Percentiles rank a stretch among this genome's conserved stretches.
Conservation (phyloP, 2,888 invertebrate species). For the Eupsilia transversa region DNA sequence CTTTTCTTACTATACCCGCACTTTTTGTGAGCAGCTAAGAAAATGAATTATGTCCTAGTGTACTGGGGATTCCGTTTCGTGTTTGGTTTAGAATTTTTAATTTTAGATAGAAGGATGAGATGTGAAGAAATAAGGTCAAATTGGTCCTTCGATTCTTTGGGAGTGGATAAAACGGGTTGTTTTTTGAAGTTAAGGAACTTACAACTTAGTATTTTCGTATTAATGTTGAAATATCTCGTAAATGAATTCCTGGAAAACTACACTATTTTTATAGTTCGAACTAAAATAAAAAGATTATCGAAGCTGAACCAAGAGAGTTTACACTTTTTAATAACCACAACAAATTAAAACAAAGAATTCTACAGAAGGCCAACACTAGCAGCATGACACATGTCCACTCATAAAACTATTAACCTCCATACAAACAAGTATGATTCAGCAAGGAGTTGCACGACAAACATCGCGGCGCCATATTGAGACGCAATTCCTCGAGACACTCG, state of each 20-base stretch:
- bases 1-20: slow-evolving; percentile 61
- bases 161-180: not conserved
- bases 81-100: too few species aligned
- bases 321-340: not conserved
- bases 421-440: slow-evolving; percentile 14
- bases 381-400: not conserved
- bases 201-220: not conserved
- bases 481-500: slow-evolving; percentile 48
- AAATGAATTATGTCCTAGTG: slow-evolving; percentile 55
- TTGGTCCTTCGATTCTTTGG: not conserved
- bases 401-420: slow-evolving; percentile 13
- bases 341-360: not conserved
- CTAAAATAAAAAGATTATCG: not conserved
- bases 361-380: not conserved
- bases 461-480: slow-evolving; percentile 37
- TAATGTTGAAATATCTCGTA: not conserved
- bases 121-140: not conserved
- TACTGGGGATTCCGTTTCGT: slow-evolving; percentile 31
- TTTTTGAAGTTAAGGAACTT: not conserved
- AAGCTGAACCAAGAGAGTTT: not conserved
- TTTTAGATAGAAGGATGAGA: not conserved
- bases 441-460: slow-evolving; percentile 35
- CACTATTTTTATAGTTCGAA: not conserved
- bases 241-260: not conserved
- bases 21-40: slow-evolving; percentile 61